Percentiles rank a stretch among this genome's conserved stretches.
Evolutionary conservation across 2,113 vertebrate genomes (phyloP).

Genomic region (Semnopithecus entellus): DNA sequence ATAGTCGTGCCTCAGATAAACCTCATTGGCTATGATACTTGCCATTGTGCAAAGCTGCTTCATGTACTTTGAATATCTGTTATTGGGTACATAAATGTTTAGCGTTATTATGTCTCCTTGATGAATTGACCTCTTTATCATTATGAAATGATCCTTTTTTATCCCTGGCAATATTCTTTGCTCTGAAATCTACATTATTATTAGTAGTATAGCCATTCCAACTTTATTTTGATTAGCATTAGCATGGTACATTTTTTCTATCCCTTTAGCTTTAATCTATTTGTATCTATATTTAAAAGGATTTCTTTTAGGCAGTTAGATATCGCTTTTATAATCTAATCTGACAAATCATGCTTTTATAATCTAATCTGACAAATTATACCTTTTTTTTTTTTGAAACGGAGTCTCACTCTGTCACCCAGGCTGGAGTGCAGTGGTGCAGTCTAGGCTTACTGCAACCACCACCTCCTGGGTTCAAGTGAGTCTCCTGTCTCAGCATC

Average conservation of each 20-base stretch:
- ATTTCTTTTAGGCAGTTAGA: neutral
- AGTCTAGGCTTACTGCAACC: too few relatives aligned
- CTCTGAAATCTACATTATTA: neutral
- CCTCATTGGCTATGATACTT: too few relatives aligned
- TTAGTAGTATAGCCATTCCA: neutral
- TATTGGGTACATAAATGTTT: neutral
- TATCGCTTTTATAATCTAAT: neutral
- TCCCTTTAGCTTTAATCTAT: neutral
- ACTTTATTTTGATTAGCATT: constrained; percentile 3
- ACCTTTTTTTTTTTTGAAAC: neutral
- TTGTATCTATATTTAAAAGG: neutral
- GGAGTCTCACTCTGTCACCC: too few relatives aligned
- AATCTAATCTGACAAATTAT: neutral
- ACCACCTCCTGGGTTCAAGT: too few relatives aligned
- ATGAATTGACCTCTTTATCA: neutral
- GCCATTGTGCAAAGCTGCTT: neutral
- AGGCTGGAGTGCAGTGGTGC: too few relatives aligned
- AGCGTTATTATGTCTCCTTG: neutral
- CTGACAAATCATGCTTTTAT: neutral
- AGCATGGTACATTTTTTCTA: neutral
- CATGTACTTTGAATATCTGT: neutral
- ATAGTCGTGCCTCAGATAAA: too few relatives aligned
- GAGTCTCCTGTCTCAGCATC: too few relatives aligned
- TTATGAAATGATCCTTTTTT: constrained; percentile 7
- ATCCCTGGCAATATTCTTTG: neutral